phyloP scores from a whole-genome alignment of 1,140 invertebrate species.

The Drosophila insularis region DNA sequence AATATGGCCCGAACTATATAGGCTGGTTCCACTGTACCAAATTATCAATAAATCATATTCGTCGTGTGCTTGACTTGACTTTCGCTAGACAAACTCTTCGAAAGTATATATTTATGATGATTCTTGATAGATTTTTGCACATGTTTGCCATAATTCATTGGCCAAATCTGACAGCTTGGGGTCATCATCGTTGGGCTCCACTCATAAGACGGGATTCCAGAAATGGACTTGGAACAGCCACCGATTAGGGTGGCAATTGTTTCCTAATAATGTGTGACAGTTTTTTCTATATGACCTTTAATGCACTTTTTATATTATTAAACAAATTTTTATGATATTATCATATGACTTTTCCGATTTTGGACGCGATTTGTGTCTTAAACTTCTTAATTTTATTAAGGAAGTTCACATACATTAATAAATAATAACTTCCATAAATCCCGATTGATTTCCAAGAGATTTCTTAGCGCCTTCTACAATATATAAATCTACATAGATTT shows the following conservation, averaged over 20 bases:
- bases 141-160: slow-evolving; percentile 73
- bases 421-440: no score
- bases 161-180: slow-evolving; percentile 51
- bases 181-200: slow-evolving; percentile 22
- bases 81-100: slow-evolving; percentile 63
- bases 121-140: slow-evolving; percentile 71
- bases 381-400: no score
- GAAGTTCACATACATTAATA: no score
- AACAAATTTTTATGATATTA: no score
- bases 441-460: no score
- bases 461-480: no score
- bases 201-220: background rate
- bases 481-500: no score
- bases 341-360: no score
- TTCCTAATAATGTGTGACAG: no score
- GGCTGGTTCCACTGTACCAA: slow-evolving; percentile 16
- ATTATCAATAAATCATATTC: slow-evolving; percentile 58
- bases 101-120: slow-evolving; percentile 50
- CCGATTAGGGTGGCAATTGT: background rate
- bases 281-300: no score
- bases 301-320: no score
- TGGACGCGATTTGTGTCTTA: no score
- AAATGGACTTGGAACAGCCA: slow-evolving; percentile 4
- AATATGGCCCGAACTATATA: background rate
- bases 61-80: slow-evolving; percentile 37